A percentile compares a stretch with the other conserved stretches of the same genome.
Evolutionary conservation across 2,888 invertebrate species (phyloP).

Genomic region (Lydus trimaculatus): DNA sequence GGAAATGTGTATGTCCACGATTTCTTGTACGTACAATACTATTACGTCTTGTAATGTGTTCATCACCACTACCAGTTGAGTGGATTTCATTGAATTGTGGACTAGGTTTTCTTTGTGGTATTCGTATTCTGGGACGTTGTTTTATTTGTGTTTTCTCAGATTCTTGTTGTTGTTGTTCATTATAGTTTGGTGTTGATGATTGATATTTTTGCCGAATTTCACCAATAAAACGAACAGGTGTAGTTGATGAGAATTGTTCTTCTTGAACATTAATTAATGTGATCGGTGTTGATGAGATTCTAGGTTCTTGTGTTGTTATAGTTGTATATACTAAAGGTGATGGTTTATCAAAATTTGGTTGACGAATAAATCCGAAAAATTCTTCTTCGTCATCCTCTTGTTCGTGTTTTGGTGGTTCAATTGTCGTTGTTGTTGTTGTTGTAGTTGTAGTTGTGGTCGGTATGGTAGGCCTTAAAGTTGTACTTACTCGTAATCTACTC

Average conservation of each 20-base stretch:
- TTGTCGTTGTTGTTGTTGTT: constrained; percentile 28
- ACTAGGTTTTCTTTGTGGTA: constrained; percentile 34
- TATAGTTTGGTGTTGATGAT: constrained; percentile 19
- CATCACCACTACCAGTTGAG: constrained; percentile 24
- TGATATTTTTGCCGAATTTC: constrained; percentile 55
- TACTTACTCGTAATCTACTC: constrained; percentile 38
- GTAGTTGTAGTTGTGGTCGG: constrained; percentile 37
- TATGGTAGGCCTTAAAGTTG: constrained; percentile 26
- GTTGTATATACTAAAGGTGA: constrained; percentile 15
- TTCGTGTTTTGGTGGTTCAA: constrained; percentile 10
- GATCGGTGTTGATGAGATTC: constrained; percentile 26
- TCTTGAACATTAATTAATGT: constrained; percentile 16
- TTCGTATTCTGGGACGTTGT: constrained; percentile 37
- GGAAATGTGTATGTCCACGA: constrained; percentile 65
- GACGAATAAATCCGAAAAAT: constrained; percentile 63
- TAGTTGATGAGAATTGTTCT: constrained; percentile 20
- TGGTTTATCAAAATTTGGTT: constrained; percentile 57
- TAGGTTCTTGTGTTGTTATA: constrained; percentile 29
- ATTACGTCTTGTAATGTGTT: constrained; percentile 40
- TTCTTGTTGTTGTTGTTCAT: constrained; percentile 11
- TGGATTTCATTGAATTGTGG: constrained; percentile 31
- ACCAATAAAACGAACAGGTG: constrained; percentile 50
- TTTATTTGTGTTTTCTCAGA: constrained; percentile 38
- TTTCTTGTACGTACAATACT: constrained; percentile 51
- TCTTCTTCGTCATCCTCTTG: constrained; percentile 53